Conservation (phyloP, 1,140 invertebrate genomes). For the Hirudo medicinalis region DNA sequence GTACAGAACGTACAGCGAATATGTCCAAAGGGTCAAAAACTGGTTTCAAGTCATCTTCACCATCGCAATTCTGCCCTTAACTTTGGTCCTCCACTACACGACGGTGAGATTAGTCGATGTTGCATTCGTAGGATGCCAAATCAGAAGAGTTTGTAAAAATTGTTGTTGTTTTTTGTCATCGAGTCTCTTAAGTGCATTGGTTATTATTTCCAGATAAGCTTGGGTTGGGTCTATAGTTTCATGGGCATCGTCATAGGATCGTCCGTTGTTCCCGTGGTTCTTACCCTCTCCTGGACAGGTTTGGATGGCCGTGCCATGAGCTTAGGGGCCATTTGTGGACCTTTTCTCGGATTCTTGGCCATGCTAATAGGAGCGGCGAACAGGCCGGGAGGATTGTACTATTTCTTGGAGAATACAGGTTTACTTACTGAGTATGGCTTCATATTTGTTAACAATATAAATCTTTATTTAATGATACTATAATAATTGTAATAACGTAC, state of each 20-base stretch:
- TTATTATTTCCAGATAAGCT: conserved; percentile 30
- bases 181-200: no score
- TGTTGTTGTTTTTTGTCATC: no score
- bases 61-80: conserved; percentile 36
- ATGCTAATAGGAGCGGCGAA: conserved; percentile 37
- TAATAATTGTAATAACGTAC: no score
- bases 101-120: conserved; percentile 25
- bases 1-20: conserved; percentile 38
- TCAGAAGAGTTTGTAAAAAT: background rate
- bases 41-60: conserved; percentile 37
- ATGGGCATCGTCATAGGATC: conserved; percentile 43
- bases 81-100: conserved; percentile 33
- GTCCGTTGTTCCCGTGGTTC: conserved; percentile 38
- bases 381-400: conserved; percentile 32
- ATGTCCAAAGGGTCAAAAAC: conserved; percentile 34
- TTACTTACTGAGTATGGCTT: background rate
- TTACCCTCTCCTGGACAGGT: conserved; percentile 40
- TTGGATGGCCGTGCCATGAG: conserved; percentile 37
- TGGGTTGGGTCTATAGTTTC: conserved; percentile 40
- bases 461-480: background rate
- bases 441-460: background rate
- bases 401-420: conserved; percentile 39
- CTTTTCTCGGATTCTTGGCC: conserved; percentile 31
- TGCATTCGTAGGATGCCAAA: background rate
- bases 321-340: conserved; percentile 34